Base-by-base conservation (phyloP, 1,140 invertebrate species). In the Drosophila takahashii region DNA sequence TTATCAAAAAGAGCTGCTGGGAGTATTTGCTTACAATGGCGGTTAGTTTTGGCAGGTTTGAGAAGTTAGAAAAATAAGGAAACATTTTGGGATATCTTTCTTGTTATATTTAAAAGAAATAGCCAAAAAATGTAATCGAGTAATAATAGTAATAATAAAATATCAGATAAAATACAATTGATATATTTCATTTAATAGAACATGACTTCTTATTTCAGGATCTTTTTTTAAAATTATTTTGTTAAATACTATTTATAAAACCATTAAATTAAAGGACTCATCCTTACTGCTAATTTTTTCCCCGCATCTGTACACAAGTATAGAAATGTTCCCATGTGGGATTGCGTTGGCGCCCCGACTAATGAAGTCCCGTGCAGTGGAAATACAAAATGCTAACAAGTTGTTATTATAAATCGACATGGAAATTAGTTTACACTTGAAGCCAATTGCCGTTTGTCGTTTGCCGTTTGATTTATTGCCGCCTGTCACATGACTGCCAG, bases 371-470 rank as follows among this genome's bases (percentile, higher is more conserved):
- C 72, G 71, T 62, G 67, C 58, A 52, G 9, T 58, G 29, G 54
- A 64, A 64, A 62, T 83, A 89, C 84, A 89, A 89, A 89, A 89
- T 89, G 84, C 84, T 89, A 89, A 89, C 84, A 89, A 89, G 80
- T 89, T 89, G 84, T 89, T 89, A 87, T 89, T 89, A 89, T 89
- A 89, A 89, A 89, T 89, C 84, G 84, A 89, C 84, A 89, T 89
- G 84, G 84, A 89, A 89, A 89, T 89, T 89, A 89, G 84, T 84
- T 89, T 90, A 83, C 84, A 89, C 84, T 89, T 90, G 80, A 84
- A 89, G 81, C 83, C 75, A 81, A 83, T 87, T 87, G 84, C 85
- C 73, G 73, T 87, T 86, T 89, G 84, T 70, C 79, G 83, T 79
- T 87, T 81, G 79, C 85, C 72, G 69, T 87, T 87, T 89, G 84